phyloP scores from a whole-genome alignment of 2,113 vertebrate genomes.

The Chaenogobius annularis region DNA sequence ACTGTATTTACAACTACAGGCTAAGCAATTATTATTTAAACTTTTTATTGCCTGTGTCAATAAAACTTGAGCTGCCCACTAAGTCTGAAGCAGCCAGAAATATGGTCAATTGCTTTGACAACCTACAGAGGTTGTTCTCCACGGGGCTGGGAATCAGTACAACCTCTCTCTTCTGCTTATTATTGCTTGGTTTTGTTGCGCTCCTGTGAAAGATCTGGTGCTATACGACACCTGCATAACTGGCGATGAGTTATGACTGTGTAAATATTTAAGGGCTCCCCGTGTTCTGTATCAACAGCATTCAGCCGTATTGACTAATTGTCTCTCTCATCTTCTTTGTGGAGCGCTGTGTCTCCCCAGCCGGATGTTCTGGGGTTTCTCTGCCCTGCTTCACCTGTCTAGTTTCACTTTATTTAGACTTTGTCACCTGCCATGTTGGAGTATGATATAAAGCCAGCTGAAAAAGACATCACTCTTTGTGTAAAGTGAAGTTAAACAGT shows the following conservation, averaged over 20 bases:
- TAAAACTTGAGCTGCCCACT: constrained; percentile 31
- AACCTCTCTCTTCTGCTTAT: constrained; percentile 23
- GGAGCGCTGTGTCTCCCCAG: constrained; percentile 41
- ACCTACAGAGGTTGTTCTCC: constrained; percentile 34
- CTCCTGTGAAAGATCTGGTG: constrained; percentile 48
- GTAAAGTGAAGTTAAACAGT: neutral
- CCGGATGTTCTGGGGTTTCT: constrained; percentile 45
- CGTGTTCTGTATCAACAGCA: constrained; percentile 66
- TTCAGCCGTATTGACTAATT: constrained; percentile 74
- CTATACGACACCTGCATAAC: constrained; percentile 62
- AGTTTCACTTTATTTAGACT: constrained; percentile 22
- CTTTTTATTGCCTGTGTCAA: constrained; percentile 31
- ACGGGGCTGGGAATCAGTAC: constrained; percentile 33
- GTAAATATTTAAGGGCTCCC: constrained; percentile 77
- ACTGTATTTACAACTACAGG: neutral
- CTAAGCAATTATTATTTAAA: neutral
- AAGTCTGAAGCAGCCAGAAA: constrained; percentile 35
- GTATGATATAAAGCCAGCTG: constrained; percentile 44
- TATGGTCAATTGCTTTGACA: constrained; percentile 60
- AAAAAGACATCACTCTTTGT: constrained; percentile 12
- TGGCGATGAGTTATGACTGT: constrained; percentile 68
- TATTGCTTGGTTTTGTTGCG: constrained; percentile 40
- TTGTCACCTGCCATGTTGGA: constrained; percentile 62
- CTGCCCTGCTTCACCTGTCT: neutral
- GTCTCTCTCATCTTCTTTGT: constrained; percentile 45